Evolutionary conservation across 2,113 vertebrate genomes (phyloP), one percentile per base, ranked within the genome.

Genomic region (Spermophilus dauricus): DNA sequence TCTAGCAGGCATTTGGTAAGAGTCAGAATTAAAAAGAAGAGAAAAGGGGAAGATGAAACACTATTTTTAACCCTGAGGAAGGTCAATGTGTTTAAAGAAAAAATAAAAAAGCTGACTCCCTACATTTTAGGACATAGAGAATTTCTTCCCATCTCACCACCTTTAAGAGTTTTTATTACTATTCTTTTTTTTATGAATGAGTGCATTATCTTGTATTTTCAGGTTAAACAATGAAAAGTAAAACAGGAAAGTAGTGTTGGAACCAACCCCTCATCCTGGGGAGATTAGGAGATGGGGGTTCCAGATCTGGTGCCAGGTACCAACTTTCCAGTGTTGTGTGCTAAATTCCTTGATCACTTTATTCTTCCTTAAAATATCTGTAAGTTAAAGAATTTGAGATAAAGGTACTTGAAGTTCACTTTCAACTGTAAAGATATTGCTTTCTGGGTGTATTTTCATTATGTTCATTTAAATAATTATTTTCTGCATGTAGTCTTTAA

Each of bases 31-130:
- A 53, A 65, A 89, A 95, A 51, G 82, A 95, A 96, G 53, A 96
- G 81, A 96, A 96, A 98, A 96, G 63, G 32, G 86, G 96, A 97
- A 97, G 95, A 80, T 24, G 17, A 67, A 84, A 73, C 7, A 45
- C 72, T 97, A 95, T 97, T 97, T 97, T 97, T 98, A 96, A 83
- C 82, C 83, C 20, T 45, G 89, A 26, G 86, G 93, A 95, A 97
- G 91, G 56, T 48, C 42, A 32, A 18, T 83, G 12, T 94, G 96
- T 98, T 94, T 82, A 86, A 96, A 77, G 37, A 94, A 67, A 97
- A 96, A 87, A 69, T 91, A 37, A 97, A 95, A 45, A 20, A 76
- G 93, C 94, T 97, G 96, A 98, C 65, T 85, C 45, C 3, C 22
- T 42, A 22, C 22, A 30, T 96, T 93, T 88, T 77, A 26, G 34